A percentile compares a stretch with the other conserved stretches of the same genome.
Conservation (phyloP, 1,140 invertebrate species). For the Myzus persicae region DNA sequence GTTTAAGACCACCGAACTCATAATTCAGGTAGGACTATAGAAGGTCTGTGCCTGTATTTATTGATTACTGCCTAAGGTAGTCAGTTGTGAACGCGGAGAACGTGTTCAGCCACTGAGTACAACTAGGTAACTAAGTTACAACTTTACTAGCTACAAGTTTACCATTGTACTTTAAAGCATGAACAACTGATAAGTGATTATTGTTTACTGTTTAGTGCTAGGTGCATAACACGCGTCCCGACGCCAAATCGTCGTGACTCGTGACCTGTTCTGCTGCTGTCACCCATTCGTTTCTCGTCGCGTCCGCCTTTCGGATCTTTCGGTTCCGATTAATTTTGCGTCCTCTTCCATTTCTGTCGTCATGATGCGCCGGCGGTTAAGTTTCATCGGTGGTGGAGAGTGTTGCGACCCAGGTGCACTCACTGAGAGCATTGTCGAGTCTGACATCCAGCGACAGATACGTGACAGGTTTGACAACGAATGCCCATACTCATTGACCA, state of each 20-base stretch:
- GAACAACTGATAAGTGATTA: too few relatives aligned
- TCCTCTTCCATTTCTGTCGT: not conserved
- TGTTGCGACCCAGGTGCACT: not conserved
- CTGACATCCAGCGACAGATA: conserved; percentile 63
- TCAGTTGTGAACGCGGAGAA: too few relatives aligned
- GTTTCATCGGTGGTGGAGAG: conserved; percentile 14
- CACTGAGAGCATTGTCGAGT: conserved; percentile 24
- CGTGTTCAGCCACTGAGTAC: too few relatives aligned
- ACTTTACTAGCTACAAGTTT: too few relatives aligned
- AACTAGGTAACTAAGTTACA: too few relatives aligned
- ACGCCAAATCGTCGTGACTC: not conserved
- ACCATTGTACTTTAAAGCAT: too few relatives aligned
- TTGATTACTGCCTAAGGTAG: too few relatives aligned
- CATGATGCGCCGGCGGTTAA: conserved; percentile 52
- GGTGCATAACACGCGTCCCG: not conserved
- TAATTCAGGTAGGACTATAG: too few relatives aligned
- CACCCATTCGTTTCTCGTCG: not conserved
- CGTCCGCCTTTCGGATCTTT: not conserved
- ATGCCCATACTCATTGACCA: conserved; percentile 43
- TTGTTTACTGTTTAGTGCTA: too few relatives aligned
- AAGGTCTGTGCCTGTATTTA: not conserved
- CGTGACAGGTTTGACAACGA: conserved; percentile 67
- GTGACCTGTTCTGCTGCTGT: not conserved
- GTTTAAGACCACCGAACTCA: not conserved
- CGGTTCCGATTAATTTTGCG: not conserved